phyloP scores from a whole-genome alignment of 2,113 vertebrate genomes.

The Calypte anna region DNA sequence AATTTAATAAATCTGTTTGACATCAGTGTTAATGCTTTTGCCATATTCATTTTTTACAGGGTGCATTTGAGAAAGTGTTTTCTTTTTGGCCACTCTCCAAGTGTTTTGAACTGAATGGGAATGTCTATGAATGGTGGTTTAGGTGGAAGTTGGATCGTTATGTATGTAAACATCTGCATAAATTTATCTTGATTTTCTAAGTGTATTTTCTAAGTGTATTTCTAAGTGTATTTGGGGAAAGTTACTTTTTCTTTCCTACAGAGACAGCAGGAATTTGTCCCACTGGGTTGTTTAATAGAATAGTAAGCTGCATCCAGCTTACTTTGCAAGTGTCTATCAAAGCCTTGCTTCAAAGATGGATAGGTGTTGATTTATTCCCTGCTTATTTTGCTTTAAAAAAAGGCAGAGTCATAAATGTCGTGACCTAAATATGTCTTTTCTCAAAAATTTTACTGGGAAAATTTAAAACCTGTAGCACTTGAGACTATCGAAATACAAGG shows the following conservation, averaged over 20 bases:
- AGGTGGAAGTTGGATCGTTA: conserved; percentile 96
- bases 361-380: not conserved
- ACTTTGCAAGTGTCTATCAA: not conserved
- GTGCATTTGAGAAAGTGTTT: conserved; percentile 91
- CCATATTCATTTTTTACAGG: conserved; percentile 74
- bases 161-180: conserved; percentile 75
- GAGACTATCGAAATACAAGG: not conserved
- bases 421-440: not conserved
- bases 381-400: not conserved
- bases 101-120: conserved; percentile 92
- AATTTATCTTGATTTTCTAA: not conserved
- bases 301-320: not conserved
- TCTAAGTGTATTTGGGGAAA: not conserved
- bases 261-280: not conserved
- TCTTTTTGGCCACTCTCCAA: conserved; percentile 94
- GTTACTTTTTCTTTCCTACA: not conserved
- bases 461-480: not conserved
- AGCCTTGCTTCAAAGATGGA: not conserved
- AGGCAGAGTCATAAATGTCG: not conserved
- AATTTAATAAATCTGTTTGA: not conserved
- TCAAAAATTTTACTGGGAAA: not conserved
- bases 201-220: not conserved
- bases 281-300: not conserved
- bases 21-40: not conserved
- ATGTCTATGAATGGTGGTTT: conserved; percentile 98